Base-by-base conservation (phyloP, 2,888 invertebrate species). In the Apotomis betuletana region DNA sequence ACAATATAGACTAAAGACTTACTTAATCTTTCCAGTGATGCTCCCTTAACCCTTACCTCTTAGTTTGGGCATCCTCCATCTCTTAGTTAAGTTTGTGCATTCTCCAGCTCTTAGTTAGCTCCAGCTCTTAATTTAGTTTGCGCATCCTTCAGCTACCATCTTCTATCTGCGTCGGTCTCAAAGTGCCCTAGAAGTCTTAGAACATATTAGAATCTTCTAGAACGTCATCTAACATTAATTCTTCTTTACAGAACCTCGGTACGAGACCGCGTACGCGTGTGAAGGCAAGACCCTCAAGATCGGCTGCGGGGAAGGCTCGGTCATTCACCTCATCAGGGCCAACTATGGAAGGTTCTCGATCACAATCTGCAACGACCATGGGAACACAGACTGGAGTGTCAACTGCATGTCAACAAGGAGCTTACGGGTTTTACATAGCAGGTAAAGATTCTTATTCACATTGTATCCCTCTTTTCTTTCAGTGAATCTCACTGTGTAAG, bases 311-410 rank as follows among this genome's bases (percentile, higher is more conserved):
- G 96, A 96, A 79, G 97, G 97, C n/a, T 96, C 97, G 82, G 94
- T 97, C 75, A 98, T 99, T 82, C 97, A 97, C 87, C 94, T 99
- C 82, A 97, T 98, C 87, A 95, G 98, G 78, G 98, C 98, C 75
- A 98, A 98, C 94, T 99, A 98, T 88, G 98, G 98, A 67, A 95
- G 98, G 83, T 98, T 98, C 92, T 98, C 97, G 78, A 97, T 98
- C 89, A 97, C 97, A 83, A 97, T 98, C 88, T 99, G 99, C 94
- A 98, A 99, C 91, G 98, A 98, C 90, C 97, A 98, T 86, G 98
- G 98, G 77, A 96, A 98, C 90, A 97, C 97, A n/a, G 97, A 98
- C 83, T 98, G 98, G 98, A 97, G 98, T 86, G 97, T 98, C 81
- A 98, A 98, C 92, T 99, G 98, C 90, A 98, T 98, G 97, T 97